Base-by-base conservation (phyloP, 2,888 invertebrate species). In the Idaea biselata region DNA sequence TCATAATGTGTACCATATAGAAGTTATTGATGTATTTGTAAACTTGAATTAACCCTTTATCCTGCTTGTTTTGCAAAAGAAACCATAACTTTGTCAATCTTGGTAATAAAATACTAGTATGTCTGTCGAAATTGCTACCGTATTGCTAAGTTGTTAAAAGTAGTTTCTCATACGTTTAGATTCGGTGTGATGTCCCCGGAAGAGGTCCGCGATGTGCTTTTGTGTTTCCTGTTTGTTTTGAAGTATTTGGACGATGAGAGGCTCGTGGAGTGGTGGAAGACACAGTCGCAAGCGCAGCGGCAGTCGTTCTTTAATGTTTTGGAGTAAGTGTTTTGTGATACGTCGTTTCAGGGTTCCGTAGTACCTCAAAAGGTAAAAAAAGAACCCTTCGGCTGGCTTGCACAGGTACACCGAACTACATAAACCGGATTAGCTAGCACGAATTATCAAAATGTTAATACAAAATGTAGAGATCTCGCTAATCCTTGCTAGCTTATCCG, bases 201-300 rank as follows among this genome's bases (percentile, higher is more conserved):
- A 55, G 98, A 98, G 91, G 96, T 97, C 67, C 96, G 96, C 80
- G 98, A 99, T 86, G 94, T 98, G 68, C 93, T 99, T 61, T 91
- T 98, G 63, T 97, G 97, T 83, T 97, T 98, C 91, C 93, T 99
- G 67, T 98, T 97, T 87, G 96, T 99, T 62, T 93, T 99, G 66
- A 98, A 98, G 86, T 96, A 98, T 88, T 88, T 98, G 72, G 97
- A 97, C 57, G 97, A 98, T 82, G 97, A 97, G 70, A 95, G 97
- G 75, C 94, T 98, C 64, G 94, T 97, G 60, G 95, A 96, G 57
- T 98, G 97, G 97, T 98, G 98, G 97, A 96, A 96, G 80, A 96
- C 97, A 71, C 97, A 96, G 76, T 94, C 95, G 1, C 96, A 96
- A 68, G 93, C 94, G 17, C 97, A 98, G 75, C 95, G 97, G 18